phyloP scores from a whole-genome alignment of 1,140 invertebrate genomes.

The Cydia pomonella region DNA sequence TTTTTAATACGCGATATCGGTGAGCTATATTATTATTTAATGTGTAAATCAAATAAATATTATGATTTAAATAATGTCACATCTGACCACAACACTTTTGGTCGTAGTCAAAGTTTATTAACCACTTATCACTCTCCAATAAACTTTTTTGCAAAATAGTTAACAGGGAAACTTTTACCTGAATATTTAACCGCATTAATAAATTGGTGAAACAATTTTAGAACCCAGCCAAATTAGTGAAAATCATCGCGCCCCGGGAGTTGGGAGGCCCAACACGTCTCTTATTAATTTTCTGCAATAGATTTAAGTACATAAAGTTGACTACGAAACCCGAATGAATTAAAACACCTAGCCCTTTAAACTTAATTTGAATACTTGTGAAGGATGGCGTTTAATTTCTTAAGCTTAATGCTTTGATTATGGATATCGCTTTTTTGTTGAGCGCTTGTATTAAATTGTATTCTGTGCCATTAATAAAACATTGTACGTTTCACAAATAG shows the following conservation, averaged over 20 bases:
- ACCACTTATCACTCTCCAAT: background rate
- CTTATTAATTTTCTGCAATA: conserved; percentile 32
- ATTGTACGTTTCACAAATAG: too few species aligned
- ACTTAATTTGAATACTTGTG: conserved; percentile 21
- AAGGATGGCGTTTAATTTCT: conserved; percentile 16
- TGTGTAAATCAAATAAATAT: background rate
- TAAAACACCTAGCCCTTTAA: conserved; percentile 18
- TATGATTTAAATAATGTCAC: too few species aligned
- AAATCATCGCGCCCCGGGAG: background rate
- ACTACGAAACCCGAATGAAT: conserved; percentile 14
- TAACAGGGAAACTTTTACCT: conserved; percentile 1
- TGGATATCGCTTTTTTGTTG: background rate
- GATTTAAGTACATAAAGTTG: conserved; percentile 22
- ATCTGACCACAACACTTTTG: background rate
- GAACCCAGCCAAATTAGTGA: conserved; percentile 12
- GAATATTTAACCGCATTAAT: conserved; percentile 23
- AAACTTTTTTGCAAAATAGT: background rate
- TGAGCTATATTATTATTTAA: background rate
- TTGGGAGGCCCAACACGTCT: conserved; percentile 20
- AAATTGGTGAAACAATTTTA: conserved; percentile 13
- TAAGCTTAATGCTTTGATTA: background rate
- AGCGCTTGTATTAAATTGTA: too few species aligned
- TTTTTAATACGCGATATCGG: background rate
- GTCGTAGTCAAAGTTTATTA: background rate
- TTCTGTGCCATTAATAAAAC: too few species aligned